Evolutionary conservation across 2,888 invertebrate genomes (phyloP), one percentile per base, ranked within the genome.

Genomic region (Lottia gigantea): DNA sequence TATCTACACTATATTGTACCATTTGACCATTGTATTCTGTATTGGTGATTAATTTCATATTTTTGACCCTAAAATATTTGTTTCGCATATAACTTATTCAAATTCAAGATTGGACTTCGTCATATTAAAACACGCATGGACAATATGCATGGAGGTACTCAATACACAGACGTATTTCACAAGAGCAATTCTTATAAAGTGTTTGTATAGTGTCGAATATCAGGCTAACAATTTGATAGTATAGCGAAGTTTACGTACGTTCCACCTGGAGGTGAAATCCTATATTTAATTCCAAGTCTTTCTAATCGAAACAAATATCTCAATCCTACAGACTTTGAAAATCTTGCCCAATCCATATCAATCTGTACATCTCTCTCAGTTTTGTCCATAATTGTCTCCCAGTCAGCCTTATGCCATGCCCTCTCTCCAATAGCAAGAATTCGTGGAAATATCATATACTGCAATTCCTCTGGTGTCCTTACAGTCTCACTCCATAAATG

Each of bases 351-450:
- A 40, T 84, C 84, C 7, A 65, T 46, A 7, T 73, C 55, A 68
- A 70, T 69, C 47, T 45, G 15, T 7, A 61, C 49, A 19, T 23
- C 40, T 12, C 25, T 66, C 16, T 14, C 40, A 7, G 69, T 69
- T 25, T 66, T 66, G 11, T 71, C 62, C 6, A 49, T 15, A 3
- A 73, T 68, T 15, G 67, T 68, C 67, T 86, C 86, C 86, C 86
- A 87, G 0, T 66, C n/a, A 19, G 84, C 84, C 45, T 78, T 74
- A 67, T 87, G 86, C 86, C 86, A 87, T 2, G 81, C 78, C 26
- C 86, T 73, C 75, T 87, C 86, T 0, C 86, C 87, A 16, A 85
- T 67, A 0, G 86, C 85, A 46, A 85, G 68, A 0, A 83, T 64
- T n/a, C 85, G 72, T 0, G 85, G 85, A 68, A 79, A 83, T 15